phyloP scores from a whole-genome alignment of 2,797 vertebrate genomes.

The Sternotherus odoratus region DNA sequence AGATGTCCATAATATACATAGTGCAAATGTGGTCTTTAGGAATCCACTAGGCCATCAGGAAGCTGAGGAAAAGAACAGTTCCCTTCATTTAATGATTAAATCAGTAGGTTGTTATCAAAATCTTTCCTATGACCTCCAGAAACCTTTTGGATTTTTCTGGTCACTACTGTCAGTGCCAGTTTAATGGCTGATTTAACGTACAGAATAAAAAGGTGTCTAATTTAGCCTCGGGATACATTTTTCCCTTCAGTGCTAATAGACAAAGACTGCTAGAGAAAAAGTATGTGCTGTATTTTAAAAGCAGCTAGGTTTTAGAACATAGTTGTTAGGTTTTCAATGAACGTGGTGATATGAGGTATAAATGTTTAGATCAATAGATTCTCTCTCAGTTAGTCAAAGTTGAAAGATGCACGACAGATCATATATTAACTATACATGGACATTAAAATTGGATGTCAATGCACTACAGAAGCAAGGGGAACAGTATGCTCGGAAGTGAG shows the following conservation, averaged over 20 bases:
- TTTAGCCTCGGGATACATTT: neutral
- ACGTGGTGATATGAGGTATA: neutral
- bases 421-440: neutral
- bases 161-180: slow-evolving; percentile 3
- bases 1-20: neutral
- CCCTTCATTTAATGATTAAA: neutral
- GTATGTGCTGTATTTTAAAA: neutral
- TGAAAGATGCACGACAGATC: neutral
- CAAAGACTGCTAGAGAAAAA: neutral
- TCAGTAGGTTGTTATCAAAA: neutral
- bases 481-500: no score
- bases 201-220: neutral
- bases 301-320: neutral
- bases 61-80: neutral
- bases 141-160: neutral
- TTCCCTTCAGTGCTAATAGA: neutral
- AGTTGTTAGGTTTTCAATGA: neutral
- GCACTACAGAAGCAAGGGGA: neutral
- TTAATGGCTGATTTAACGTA: neutral
- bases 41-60: neutral
- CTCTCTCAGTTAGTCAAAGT: neutral
- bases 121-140: neutral
- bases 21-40: neutral
- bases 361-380: neutral
- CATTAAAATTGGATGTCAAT: neutral